Evolutionary conservation across 2,797 vertebrate genomes (phyloP), one percentile per base, ranked within the genome.

Genomic region (Gymnoscopelus microlampas): DNA sequence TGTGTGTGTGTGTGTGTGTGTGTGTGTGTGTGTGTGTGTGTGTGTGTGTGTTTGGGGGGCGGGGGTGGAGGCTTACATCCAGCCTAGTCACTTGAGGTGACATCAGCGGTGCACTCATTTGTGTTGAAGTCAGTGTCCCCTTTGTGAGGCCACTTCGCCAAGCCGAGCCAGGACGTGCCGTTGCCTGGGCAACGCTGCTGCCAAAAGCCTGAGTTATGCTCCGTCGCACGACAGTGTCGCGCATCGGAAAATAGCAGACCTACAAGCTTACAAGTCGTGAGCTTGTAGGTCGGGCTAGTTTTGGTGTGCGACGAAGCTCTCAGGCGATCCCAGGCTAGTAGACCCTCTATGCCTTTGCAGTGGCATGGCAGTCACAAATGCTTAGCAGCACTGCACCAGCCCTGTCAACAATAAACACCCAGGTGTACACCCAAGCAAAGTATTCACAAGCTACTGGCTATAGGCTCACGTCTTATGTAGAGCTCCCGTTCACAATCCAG

Each of bases 141-240:
- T 87, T 87, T 80, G 73, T 85, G 55, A 80, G 85, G 84, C 76
- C 83, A 66, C 84, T 83, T 81, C 81, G 79, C 81, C 82, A 67
- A 83, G 84, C 85, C 76, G 78, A 87, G 85, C 84, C 85, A 82
- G 86, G 86, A 90, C 91, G 90, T 91, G 87, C 87, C 74, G 93
- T 94, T 94, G 89, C 91, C 90, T 54, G 75, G 92, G 91, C 84
- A 94, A 94, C 93, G 29, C 82, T 77, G 77, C 88, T 88, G 86
- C 86, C 88, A 85, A 44, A 44, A 44, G 39, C 8, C 8, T 44
- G 39, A 10, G 8, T 8, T 44, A 44, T 44, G 7, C 39, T 44
- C 39, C 9, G 39, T 10, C 7, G 39, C 39, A 44, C 39, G 8
- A 2, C 39, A 8, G 39, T 44, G 39, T 44, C 39, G 8, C 39